Conservation (phyloP, 2,888 invertebrate species). For the Catocala fraxini region DNA sequence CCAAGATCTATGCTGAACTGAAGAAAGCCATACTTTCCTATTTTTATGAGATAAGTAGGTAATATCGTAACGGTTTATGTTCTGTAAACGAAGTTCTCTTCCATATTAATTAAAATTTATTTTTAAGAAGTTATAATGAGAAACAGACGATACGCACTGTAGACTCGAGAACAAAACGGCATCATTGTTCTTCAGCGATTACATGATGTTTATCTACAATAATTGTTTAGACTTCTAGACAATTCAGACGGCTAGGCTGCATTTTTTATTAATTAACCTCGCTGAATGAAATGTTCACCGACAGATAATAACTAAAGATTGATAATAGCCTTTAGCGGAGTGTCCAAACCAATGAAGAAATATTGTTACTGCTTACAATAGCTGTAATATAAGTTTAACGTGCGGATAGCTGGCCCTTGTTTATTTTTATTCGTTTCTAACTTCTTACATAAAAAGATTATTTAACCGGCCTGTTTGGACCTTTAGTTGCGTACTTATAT, state of each 20-base stretch:
- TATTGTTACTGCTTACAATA: too few species aligned
- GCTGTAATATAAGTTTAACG: constrained; percentile 6
- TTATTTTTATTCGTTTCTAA: constrained; percentile 25
- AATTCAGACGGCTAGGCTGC: neutral
- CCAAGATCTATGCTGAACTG: too few species aligned
- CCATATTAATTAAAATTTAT: constrained; percentile 1
- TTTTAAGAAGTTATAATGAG: constrained; percentile 3
- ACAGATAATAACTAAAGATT: neutral
- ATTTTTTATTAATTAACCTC: constrained; percentile 1
- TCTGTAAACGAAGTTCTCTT: neutral
- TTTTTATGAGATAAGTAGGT: neutral
- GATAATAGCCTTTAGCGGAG: too few species aligned
- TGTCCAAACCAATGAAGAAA: too few species aligned
- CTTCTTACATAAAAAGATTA: constrained; percentile 30
- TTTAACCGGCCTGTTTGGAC: constrained; percentile 20
- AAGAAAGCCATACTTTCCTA: constrained; percentile 8
- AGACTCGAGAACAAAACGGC: constrained; percentile 2
- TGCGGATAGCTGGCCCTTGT: constrained; percentile 21
- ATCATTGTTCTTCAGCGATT: constrained; percentile 7
- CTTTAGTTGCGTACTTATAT: constrained; percentile 7
- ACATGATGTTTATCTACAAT: constrained; percentile 10
- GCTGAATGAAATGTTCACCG: neutral
- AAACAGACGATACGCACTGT: neutral
- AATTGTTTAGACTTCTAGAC: constrained; percentile 2
- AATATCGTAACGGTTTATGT: constrained; percentile 1